Base-by-base conservation (phyloP, 2,113 vertebrate genomes). In the Ailurus styani region DNA sequence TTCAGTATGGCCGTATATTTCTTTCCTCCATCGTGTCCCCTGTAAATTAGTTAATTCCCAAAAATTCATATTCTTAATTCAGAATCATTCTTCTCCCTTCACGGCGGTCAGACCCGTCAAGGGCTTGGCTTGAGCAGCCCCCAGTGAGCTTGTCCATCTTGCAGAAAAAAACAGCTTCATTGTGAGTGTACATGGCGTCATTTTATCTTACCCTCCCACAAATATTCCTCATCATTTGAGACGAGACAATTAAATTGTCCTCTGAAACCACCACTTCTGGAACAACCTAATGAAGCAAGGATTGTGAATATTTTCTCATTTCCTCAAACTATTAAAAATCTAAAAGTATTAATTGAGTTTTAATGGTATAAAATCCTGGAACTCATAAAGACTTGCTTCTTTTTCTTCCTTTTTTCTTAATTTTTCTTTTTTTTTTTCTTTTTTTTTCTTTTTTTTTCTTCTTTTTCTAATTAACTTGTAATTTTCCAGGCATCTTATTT, bases 331-430 rank as follows among this genome's bases (percentile, higher is more conserved):
- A 98, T 99, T 98, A 98, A 98, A 98, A 97, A 97, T 96, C 96
- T 90, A 95, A 97, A 97, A 23, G n/a, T 97, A 94, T 98, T 99
- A 98, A 98, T 99, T 98, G 98, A 97, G 96, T 98, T 98, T 99
- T 98, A 99, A 99, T 98, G 98, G 96, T 97, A 87, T 73, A 90
- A 97, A 98, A 98, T 97, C 98, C 96, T 98, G 95, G 96, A 98
- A 96, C 97, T 98, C 25, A 0, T 97, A 95, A 98, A 97, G 95
- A 95, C 81, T 93, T 68, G 54, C 87, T 95, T 88, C 68, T 87
- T 93, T 87, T 95, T 93, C 62, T 29, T 60, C 11, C 31, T 27
- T 47, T 75, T 77, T 47, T 31, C 73, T 47, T 77, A 47, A 47
- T 77, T 77, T 77, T 75, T 75, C 20, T 42, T 57, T 17, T 50